phyloP scores from a whole-genome alignment of 2,888 invertebrate genomes.

The Prosapia bicincta region DNA sequence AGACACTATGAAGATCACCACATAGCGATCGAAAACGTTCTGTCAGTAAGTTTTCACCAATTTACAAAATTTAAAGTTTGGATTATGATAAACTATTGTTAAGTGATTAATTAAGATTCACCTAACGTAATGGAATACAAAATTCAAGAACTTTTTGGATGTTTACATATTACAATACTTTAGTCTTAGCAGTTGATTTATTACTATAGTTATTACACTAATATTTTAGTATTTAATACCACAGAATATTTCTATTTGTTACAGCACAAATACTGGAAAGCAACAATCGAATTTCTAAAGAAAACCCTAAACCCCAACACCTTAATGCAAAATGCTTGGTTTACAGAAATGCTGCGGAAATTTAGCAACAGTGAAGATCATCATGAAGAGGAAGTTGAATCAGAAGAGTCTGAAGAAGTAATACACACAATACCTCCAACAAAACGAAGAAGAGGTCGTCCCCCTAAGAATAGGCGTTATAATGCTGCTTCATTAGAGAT shows the following conservation, averaged over 20 bases:
- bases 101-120: too few relatives aligned
- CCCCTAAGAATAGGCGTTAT: background rate
- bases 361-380: constrained; percentile 13
- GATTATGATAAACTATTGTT: too few relatives aligned
- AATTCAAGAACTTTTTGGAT: too few relatives aligned
- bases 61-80: too few relatives aligned
- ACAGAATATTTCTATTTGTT: background rate
- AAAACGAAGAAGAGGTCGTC: background rate
- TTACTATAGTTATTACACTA: too few relatives aligned
- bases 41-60: too few relatives aligned
- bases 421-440: background rate
- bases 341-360: constrained; percentile 16
- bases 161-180: too few relatives aligned
- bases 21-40: too few relatives aligned
- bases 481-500: background rate
- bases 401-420: background rate
- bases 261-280: constrained; percentile 15
- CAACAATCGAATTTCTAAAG: constrained; percentile 12
- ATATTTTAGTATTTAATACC: background rate
- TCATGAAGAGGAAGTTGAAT: background rate
- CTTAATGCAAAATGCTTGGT: constrained; percentile 14
- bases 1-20: too few relatives aligned
- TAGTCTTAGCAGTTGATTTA: too few relatives aligned
- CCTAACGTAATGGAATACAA: too few relatives aligned
- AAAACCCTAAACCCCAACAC: constrained; percentile 11